These are phyloP conservation scores for Folsomia candida DNA, from an alignment of 2,888 invertebrate species.

Conservation along the genomic window DNA sequence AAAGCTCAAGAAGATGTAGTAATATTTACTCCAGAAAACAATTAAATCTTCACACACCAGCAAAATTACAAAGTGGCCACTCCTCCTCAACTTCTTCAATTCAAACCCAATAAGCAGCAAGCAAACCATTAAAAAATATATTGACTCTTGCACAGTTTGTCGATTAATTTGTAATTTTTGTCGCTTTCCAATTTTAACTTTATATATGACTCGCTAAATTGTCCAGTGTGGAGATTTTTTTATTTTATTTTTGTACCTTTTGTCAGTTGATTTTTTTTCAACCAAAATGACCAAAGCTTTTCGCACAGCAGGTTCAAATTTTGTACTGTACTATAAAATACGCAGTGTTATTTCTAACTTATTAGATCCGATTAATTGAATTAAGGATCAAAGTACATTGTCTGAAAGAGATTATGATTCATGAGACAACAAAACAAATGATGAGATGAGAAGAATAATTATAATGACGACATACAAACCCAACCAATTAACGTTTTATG, in stretches of 20 bases:
- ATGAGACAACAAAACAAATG: no score
- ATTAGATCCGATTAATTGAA: no score
- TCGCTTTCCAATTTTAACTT: no score
- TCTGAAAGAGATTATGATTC: not conserved
- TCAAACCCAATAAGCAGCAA: no score
- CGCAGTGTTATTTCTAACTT: no score
- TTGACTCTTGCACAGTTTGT: no score
- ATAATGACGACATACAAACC: no score
- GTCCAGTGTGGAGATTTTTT: not conserved
- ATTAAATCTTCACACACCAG: not conserved
- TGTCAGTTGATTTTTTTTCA: not conserved
- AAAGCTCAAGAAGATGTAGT: conserved; percentile 36
- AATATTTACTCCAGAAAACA: conserved; percentile 42
- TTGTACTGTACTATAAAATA: not conserved
- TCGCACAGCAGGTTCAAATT: not conserved
- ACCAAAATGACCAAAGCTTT: not conserved
- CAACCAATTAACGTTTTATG: no score
- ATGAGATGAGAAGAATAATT: no score
- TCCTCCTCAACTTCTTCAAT: not conserved
- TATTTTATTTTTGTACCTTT: not conserved
- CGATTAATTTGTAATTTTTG: no score
- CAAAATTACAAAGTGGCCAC: not conserved
- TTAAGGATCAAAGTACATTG: no score
- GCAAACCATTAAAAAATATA: no score
- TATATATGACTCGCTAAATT: not conserved